Percentiles rank a stretch among this genome's conserved stretches.
Evolutionary conservation across 2,797 vertebrate genomes (phyloP).

Genomic region (Aselliscus stoliczkanus): DNA sequence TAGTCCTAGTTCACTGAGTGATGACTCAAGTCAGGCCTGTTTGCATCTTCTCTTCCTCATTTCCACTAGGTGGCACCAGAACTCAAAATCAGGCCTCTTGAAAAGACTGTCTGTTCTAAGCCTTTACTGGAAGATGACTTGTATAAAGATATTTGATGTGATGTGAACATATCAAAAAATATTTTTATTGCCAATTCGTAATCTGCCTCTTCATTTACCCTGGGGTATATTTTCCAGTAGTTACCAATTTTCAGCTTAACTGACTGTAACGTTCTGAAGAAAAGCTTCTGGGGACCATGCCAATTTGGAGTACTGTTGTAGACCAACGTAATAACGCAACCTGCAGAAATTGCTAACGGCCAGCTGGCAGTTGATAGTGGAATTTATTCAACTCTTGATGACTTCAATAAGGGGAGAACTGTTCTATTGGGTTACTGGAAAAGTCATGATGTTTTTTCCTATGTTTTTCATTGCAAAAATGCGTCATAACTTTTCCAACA

Average conservation of each 20-base stretch:
- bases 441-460: too few relatives aligned
- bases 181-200: neutral
- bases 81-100: constrained; percentile 48
- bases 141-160: neutral
- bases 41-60: neutral
- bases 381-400: neutral
- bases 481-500: too few relatives aligned
- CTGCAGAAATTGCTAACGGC: neutral
- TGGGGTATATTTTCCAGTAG: neutral
- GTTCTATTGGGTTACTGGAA: too few relatives aligned
- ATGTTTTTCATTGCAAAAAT: too few relatives aligned
- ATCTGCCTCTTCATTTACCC: neutral
- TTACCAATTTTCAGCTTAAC: constrained; percentile 32
- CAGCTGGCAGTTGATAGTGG: constrained; percentile 23
- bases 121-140: neutral
- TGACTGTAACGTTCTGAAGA: neutral
- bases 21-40: neutral
- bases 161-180: neutral
- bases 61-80: constrained; percentile 70
- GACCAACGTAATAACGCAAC: neutral
- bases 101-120: neutral
- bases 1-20: neutral
- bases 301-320: neutral
- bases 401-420: neutral
- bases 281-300: neutral